A percentile compares a stretch with the other conserved stretches of the same genome.
These are phyloP conservation scores for Rapana venosa DNA, from an alignment of 2,888 invertebrate species.

Conservation along the genomic window DNA sequence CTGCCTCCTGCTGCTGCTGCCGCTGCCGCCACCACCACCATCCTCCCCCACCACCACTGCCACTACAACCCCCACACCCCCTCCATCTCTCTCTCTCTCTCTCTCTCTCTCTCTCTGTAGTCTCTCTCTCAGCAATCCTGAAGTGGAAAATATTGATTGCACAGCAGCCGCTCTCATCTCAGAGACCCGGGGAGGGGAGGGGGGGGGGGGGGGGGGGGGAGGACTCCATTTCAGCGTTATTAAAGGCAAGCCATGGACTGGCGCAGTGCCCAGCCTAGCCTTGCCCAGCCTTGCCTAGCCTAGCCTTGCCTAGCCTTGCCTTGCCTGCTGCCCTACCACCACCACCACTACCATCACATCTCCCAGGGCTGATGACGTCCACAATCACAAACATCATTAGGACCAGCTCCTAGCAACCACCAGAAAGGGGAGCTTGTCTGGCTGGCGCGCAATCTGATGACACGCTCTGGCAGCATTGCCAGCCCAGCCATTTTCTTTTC, in stretches of 20 bases:
- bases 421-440: neutral
- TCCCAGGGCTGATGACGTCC: slow-evolving; percentile 17
- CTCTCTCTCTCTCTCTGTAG: no score
- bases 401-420: slow-evolving; percentile 25
- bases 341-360: neutral
- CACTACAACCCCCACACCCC: no score
- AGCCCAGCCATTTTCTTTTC: neutral
- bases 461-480: neutral
- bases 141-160: slow-evolving; percentile 12
- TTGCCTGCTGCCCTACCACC: neutral
- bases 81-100: no score
- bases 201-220: no score
- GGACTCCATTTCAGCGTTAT: slow-evolving; percentile 8
- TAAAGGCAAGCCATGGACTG: neutral
- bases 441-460: neutral
- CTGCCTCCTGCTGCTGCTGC: neutral
- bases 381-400: slow-evolving; percentile 5
- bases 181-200: no score
- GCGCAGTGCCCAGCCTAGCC: neutral
- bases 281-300: neutral
- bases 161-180: neutral
- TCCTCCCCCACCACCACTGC: neutral
- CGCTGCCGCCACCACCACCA: no score
- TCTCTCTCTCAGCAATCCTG: slow-evolving; percentile 1
- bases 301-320: neutral